phyloP scores from a whole-genome alignment of 1,140 invertebrate species.

The Diachasmimorpha longicaudata region DNA sequence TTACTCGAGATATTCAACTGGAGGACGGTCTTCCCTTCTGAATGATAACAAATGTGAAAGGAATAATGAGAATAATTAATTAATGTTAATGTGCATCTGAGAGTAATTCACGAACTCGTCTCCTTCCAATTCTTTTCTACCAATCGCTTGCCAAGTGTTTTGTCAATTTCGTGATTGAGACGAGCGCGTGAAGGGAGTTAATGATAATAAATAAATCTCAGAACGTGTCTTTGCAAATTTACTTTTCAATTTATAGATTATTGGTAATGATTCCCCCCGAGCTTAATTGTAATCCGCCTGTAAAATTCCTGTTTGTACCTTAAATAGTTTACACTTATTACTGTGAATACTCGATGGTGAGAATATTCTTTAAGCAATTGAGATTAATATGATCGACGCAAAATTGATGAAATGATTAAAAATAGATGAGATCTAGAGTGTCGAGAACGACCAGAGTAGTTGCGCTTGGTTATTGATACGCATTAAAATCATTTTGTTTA shows the following conservation, averaged over 20 bases:
- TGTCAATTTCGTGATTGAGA: conserved; percentile 14
- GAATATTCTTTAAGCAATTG: neutral
- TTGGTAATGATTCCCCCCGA: neutral
- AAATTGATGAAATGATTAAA: neutral
- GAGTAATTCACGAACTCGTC: conserved; percentile 2
- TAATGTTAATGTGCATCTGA: neutral
- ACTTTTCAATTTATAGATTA: conserved; percentile 2
- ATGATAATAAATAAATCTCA: neutral
- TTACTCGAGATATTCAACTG: neutral
- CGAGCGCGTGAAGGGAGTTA: neutral
- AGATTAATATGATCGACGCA: neutral
- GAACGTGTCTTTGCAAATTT: conserved; percentile 5
- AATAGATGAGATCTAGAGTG: neutral
- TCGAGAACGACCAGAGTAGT: neutral
- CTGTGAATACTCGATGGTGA: neutral
- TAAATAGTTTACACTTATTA: conserved; percentile 21
- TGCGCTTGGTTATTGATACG: conserved; percentile 3
- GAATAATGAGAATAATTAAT: neutral
- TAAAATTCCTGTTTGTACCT: conserved; percentile 27
- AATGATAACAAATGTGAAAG: neutral
- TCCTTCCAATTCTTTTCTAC: neutral
- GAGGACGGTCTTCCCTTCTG: neutral
- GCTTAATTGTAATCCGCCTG: conserved; percentile 20
- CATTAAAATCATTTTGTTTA: neutral
- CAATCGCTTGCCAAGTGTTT: conserved; percentile 18